Base-by-base conservation (phyloP, 2,888 invertebrate genomes). In the Steinernema scapterisci region DNA sequence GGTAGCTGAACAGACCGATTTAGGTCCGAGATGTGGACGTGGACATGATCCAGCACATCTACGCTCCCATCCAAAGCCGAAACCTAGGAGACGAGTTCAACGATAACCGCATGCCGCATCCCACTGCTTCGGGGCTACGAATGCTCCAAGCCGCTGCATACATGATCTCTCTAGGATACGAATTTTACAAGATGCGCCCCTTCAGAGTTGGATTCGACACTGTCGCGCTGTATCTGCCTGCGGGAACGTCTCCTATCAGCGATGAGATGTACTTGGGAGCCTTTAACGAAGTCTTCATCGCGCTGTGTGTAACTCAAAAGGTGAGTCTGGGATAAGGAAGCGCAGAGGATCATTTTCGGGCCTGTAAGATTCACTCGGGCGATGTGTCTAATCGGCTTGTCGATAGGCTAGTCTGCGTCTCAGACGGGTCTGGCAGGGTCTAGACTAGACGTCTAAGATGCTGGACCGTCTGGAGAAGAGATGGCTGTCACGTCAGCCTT, bases 231-330 rank as follows among this genome's bases (percentile, higher is more conserved):
- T 27, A 63, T 19, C 31, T 63, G 16, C 27, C 63, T 1, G 3
- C 11, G 63, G 63, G 63, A 25, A 63, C 31, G 2, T 31, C 38
- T 2, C 6, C 31, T 9, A 6, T 63, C 1, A 1, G 25, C 13
- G 63, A 63, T 16, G 27, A 63, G 11, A 63, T 63, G 63, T 63
- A 63, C 27, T 16, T 63, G 27, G 63, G 31, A 13, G 63, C 63
- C 31, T 63, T 63, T n/a, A 63, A 63, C 19, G 27, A 63, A n/a
- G 25, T 25, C 11, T 63, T 63, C 63, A 31, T 63, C 16, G 63
- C 63, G 16, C 31, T 63, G 1, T 63, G 63, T 25, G 27, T 31
- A 16, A 5, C 31, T 11, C 16, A 63, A 7, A 27, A 63, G 63
- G 63, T 63, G 27, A 16, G 9, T 19, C 16, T 48, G n/a, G 19